Evolutionary conservation across 2,888 invertebrate species (phyloP).

Genomic region (Melipona bicolor): DNA sequence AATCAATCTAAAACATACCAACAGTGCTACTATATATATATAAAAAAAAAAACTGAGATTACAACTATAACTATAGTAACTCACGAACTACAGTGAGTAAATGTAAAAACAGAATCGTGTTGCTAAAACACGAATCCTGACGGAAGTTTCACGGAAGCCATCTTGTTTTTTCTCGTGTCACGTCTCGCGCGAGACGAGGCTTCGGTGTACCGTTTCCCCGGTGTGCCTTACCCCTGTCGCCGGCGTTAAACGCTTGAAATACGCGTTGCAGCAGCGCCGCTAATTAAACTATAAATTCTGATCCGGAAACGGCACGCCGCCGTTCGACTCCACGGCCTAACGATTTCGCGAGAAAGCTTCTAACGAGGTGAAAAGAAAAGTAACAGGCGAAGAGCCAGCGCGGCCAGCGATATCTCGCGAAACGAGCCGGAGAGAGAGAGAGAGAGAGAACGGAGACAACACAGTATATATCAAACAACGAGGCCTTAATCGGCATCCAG

Average conservation of each 20-base stretch:
- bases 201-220: slow-evolving; percentile 20
- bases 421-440: background rate
- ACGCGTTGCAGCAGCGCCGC: slow-evolving; percentile 35
- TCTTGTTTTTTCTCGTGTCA: background rate
- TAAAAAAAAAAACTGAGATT: no score
- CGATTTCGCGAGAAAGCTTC: slow-evolving; percentile 58
- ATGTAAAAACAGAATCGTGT: no score
- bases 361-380: slow-evolving; percentile 56
- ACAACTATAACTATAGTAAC: no score
- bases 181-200: background rate
- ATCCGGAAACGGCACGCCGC: slow-evolving; percentile 47
- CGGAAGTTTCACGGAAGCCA: slow-evolving; percentile 17
- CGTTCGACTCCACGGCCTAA: slow-evolving; percentile 41
- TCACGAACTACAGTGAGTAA: no score
- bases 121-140: background rate
- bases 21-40: no score
- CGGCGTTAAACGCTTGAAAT: slow-evolving; percentile 41
- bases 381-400: slow-evolving; percentile 18
- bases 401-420: slow-evolving; percentile 22
- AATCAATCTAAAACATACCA: no score
- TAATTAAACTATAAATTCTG: slow-evolving; percentile 63
- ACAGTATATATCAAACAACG: slow-evolving; percentile 53
- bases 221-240: slow-evolving; percentile 35
- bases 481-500: slow-evolving; percentile 53
- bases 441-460: slow-evolving; percentile 25